Evolutionary conservation across 1,140 invertebrate species (phyloP).

Genomic region (Mercenaria mercenaria): DNA sequence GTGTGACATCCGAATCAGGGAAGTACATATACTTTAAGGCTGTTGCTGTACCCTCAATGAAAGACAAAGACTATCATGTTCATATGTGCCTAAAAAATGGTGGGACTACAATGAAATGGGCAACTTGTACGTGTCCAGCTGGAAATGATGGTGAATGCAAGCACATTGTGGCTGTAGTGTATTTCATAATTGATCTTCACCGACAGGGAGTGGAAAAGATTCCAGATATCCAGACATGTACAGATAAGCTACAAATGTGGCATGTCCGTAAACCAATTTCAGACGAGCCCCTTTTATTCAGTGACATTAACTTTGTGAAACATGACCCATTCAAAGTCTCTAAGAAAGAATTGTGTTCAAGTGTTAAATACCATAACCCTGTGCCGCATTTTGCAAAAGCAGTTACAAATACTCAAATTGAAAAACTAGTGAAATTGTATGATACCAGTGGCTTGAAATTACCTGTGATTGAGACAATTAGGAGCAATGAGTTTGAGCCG

Average conservation of each 20-base stretch:
- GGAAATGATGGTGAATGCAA: slow-evolving; percentile 55
- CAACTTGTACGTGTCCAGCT: slow-evolving; percentile 57
- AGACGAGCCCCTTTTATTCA: too few relatives aligned
- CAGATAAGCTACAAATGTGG: too few relatives aligned
- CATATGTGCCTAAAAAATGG: slow-evolving; percentile 52
- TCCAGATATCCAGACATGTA: slow-evolving; percentile 55
- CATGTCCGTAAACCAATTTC: too few relatives aligned
- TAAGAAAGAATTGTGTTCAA: too few relatives aligned
- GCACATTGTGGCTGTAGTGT: slow-evolving; percentile 49
- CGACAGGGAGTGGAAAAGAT: slow-evolving; percentile 43
- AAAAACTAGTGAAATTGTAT: slow-evolving; percentile 43
- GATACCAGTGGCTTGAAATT: slow-evolving; percentile 27
- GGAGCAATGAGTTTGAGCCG: slow-evolving; percentile 31
- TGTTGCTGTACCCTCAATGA: slow-evolving; percentile 36
- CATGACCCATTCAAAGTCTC: too few relatives aligned
- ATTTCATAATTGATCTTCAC: slow-evolving; percentile 43
- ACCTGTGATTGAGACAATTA: slow-evolving; percentile 56
- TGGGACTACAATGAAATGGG: slow-evolving; percentile 37
- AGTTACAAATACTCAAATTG: slow-evolving; percentile 2
- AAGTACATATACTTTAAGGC: slow-evolving; percentile 18
- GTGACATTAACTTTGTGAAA: too few relatives aligned
- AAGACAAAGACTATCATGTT: slow-evolving; percentile 12
- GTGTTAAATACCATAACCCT: too few relatives aligned
- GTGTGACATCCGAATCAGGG: slow-evolving; percentile 4
- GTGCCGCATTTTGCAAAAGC: too few relatives aligned